Conservation (phyloP, 2,113 vertebrate species). For the Panthera tigris region DNA sequence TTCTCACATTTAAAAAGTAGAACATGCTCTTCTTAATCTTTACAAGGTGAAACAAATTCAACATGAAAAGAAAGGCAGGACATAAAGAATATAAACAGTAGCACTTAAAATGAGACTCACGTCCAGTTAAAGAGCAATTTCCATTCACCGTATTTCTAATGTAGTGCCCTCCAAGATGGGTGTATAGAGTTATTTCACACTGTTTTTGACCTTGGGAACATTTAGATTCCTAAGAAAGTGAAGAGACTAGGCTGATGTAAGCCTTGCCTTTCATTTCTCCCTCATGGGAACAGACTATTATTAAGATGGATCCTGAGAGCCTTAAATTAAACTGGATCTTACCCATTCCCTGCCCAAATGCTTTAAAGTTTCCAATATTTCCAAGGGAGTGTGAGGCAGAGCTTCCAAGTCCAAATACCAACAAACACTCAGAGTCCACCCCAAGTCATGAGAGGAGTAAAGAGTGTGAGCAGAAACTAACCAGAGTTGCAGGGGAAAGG, state of each 20-base stretch:
- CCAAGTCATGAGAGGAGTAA: background rate
- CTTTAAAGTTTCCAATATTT: background rate
- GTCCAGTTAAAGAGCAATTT: slow-evolving; percentile 7
- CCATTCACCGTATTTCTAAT: background rate
- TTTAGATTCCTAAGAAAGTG: background rate
- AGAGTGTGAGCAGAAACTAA: background rate
- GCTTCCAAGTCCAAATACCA: background rate
- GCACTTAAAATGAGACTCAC: background rate
- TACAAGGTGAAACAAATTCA: slow-evolving; percentile 56
- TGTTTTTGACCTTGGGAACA: slow-evolving; percentile 12
- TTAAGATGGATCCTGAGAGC: background rate
- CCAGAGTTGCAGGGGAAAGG: background rate
- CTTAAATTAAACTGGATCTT: slow-evolving; percentile 31
- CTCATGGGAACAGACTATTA: background rate
- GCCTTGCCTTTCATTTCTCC: slow-evolving; percentile 38
- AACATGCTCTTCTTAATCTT: slow-evolving; percentile 35
- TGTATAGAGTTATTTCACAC: background rate
- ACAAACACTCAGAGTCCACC: background rate
- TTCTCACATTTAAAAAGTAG: slow-evolving; percentile 51
- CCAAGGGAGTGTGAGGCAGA: background rate
- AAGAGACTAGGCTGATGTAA: slow-evolving; percentile 21
- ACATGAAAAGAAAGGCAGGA: slow-evolving; percentile 17
- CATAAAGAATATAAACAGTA: slow-evolving; percentile 30
- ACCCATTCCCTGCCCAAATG: background rate
- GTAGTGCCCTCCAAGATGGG: background rate